These are phyloP conservation scores for Lucinisca nassula DNA, from an alignment of 2,888 invertebrate species.

Conservation along the genomic window DNA sequence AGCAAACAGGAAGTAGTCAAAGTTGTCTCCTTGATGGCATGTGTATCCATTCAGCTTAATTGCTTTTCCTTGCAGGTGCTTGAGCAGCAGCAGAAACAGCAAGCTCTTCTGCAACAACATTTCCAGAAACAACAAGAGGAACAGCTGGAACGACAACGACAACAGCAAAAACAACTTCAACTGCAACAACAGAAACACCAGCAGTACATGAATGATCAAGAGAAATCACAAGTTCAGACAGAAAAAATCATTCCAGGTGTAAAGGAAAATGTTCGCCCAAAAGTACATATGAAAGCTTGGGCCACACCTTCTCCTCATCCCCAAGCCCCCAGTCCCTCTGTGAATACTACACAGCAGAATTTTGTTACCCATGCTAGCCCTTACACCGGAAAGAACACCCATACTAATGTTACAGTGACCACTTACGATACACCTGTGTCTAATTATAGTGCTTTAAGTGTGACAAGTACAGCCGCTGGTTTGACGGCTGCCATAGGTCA, in stretches of 20 bases:
- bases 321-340: constrained; percentile 54
- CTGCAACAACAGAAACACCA: constrained; percentile 25
- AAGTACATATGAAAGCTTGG: constrained; percentile 78
- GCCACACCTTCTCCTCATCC: constrained; percentile 79
- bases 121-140: constrained; percentile 61
- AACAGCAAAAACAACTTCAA: constrained; percentile 15
- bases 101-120: constrained; percentile 59
- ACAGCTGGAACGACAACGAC: constrained; percentile 38
- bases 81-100: constrained; percentile 58
- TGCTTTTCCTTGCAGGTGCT: background rate
- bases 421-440: background rate
- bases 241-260: constrained; percentile 17
- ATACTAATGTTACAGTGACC: constrained; percentile 68
- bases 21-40: too few species aligned
- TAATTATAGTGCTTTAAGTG: background rate
- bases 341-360: constrained; percentile 39
- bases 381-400: constrained; percentile 64
- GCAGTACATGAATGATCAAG: constrained; percentile 28
- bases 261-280: constrained; percentile 69
- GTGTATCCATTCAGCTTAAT: too few species aligned
- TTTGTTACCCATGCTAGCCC: constrained; percentile 68
- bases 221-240: background rate
- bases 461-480: background rate
- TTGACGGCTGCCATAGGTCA: background rate
- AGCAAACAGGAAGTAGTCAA: too few species aligned